Percentiles rank a stretch among this genome's conserved stretches.
These are phyloP conservation scores for Physella acuta DNA, from an alignment of 1,140 invertebrate species.

Conservation along the genomic window DNA sequence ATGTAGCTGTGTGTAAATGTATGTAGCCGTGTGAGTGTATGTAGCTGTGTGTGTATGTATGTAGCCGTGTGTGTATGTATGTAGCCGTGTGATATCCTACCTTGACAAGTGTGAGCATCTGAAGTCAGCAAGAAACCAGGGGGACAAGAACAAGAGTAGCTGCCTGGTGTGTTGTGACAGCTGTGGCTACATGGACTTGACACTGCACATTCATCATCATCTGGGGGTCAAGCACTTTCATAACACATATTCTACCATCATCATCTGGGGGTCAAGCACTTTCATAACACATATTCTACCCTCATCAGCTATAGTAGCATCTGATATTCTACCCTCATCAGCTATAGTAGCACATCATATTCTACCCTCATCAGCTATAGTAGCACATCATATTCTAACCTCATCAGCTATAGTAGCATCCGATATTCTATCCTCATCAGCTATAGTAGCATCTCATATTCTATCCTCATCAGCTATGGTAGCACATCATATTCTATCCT, in stretches of 20 bases:
- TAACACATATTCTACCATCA: neutral
- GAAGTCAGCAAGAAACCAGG: constrained; percentile 62
- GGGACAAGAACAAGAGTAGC: constrained; percentile 67
- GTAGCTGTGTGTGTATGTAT: no score
- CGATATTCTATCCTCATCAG: no score
- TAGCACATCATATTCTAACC: neutral
- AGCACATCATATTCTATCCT: no score
- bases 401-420: neutral
- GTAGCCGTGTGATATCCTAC: no score
- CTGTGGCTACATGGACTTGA: constrained; percentile 63
- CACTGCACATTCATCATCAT: constrained; percentile 66
- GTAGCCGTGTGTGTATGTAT: no score
- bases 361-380: neutral
- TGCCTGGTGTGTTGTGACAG: constrained; percentile 67
- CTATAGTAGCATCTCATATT: no score
- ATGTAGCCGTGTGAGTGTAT: no score
- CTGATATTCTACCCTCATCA: neutral
- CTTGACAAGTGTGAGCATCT: constrained; percentile 57
- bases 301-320: neutral
- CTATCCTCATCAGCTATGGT: no score
- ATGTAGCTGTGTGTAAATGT: no score
- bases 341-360: neutral
- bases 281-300: neutral
- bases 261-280: neutral
- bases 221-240: no score